Base-by-base conservation (phyloP, 2,888 invertebrate species). In the Noctua janthe region DNA sequence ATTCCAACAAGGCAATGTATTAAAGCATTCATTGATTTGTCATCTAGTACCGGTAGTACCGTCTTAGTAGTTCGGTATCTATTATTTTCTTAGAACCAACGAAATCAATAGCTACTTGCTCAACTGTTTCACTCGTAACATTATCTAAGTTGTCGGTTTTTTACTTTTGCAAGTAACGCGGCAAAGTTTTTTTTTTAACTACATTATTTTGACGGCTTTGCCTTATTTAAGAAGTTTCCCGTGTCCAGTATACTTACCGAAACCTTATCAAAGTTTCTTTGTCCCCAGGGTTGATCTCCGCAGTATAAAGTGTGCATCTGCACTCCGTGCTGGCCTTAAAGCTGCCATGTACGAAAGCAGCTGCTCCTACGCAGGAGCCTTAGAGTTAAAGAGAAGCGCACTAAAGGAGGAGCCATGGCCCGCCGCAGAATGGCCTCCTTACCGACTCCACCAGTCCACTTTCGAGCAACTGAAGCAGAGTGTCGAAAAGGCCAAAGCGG, bases 401-500 rank as follows among this genome's bases (percentile, higher is more conserved):
- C 92, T 97, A 71, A 96, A 97, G 86, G 97, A 96, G 91, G 97
- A 96, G 88, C 97, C 96, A 71, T 98, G 97, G 95, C 97, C 98
- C 10, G 97, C 98, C 0, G 94, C 97, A 78, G 98, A 98, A 94
- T 98, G 98, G 98, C 98, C 98, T 0, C 97, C 98, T 0, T 99
- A 99, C 94, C 97, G 99, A 71, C 98, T 98, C 82, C 98, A 98
- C 93, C 98, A 98, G 91, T 98, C 98, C 86, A 99, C 99, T 20
- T 99, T 99, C 97, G 99, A 99, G 92, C 99, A 99, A 94, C 96
- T 99, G 84, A 99, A 99, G 92, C 99, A 99, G 94, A 98, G 98
- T 92, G 99, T 99, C 69, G 99, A 99, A 93, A 99, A 99, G 93
- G 99, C 99, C 69, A 99, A 99, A 93, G 99, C 99, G 1, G 99